Evolutionary conservation across 2,113 vertebrate species (phyloP), one percentile per base, ranked within the genome.

Genomic region (Silurus glanis): DNA sequence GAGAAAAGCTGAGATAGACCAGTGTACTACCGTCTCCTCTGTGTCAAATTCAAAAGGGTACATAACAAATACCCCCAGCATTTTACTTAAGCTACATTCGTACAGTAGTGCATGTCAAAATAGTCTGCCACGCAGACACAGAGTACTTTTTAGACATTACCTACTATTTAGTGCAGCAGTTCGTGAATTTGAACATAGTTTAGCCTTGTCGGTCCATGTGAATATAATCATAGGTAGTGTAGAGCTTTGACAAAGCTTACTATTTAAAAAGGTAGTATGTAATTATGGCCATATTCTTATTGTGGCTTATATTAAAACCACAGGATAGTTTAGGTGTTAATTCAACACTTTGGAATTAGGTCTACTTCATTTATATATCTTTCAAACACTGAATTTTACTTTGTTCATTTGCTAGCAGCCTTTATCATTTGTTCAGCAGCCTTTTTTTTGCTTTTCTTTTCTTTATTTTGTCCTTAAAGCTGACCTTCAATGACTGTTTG

Each of bases 401-500:
- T 37, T 56, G 28, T 78, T 85, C 25, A n/a, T 64, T 84, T 64
- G 37, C 25, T 79, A 53, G 49, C 13, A 9, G n/a, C 3, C 56
- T 62, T 23, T 5, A 51, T 67, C 4, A n/a, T 72, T 82, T 81
- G 78, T 72, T 71, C 64, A 59, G n/a, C 37, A 59, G 55, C 9
- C 2, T 28, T 86, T 82, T 82, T 16, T 21, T 23, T 51, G 2
- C 56, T 45, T 53, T 49, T 64, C 45, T 59, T 81, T 86, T 72
- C 51, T 64, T 80, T 9, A 51, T 71, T 74, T 37, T 53, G 78
- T 75, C 85, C 45, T 53, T 23, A 53, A 62, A 72, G 67, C 67
- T 53, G 67, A 62, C 85, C 59, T 45, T 83, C 69, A 66, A n/a
- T n/a, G 6, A 84, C 82, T 87, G 61, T 87, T 87, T 83, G 19